Evolutionary conservation across 2,888 invertebrate species (phyloP), one percentile per base, ranked within the genome.

Genomic region (Chloromyia formosa): DNA sequence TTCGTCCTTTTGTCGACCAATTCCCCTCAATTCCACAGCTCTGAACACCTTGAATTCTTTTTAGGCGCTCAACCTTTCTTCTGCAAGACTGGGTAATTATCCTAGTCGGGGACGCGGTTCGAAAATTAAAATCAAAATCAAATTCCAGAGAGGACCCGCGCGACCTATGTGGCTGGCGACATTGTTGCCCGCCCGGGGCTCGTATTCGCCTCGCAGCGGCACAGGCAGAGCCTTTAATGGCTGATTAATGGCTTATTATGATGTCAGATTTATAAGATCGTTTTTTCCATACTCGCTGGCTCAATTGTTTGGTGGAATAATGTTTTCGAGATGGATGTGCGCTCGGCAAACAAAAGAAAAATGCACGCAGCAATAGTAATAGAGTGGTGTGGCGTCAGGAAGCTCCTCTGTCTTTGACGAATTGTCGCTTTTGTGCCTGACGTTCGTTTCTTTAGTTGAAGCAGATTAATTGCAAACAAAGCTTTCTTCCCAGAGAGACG

Each of bases 251-350:
- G 77, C 81, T 81, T 83, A 83, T 83, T 83, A 83, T 83, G 83
- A 83, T 83, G 83, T 83, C 83, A 83, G 83, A 83, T 83, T 83
- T 83, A 81, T 83, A 81, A 82, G 83, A 83, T 82, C 81, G 82
- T 82, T 82, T 82, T 82, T 75, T 76, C 53, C 18, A 14, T 66
- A 35, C 68, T 22, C 18, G 12, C 42, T 40, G 66, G 49, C 66
- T 22, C 22, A 62, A 56, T 71, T 71, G 71, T 71, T 56, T 23
- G 58, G 58, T 42, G 71, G 56, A 71, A 71, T 58, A 18, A 56
- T 54, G 54, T 22, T 71, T 58, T 71, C 18, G 14, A 40, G 58
- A 40, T 71, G 71, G 20, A 66, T 71, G 58, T 71, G 20, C 27
- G 27, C 56, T 35, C 58, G 45, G 45, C 71, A 40, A 35, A 71